Evolutionary conservation across 2,113 vertebrate species (phyloP), one percentile per base, ranked within the genome.

Genomic region (Psilopsiagon aymara): DNA sequence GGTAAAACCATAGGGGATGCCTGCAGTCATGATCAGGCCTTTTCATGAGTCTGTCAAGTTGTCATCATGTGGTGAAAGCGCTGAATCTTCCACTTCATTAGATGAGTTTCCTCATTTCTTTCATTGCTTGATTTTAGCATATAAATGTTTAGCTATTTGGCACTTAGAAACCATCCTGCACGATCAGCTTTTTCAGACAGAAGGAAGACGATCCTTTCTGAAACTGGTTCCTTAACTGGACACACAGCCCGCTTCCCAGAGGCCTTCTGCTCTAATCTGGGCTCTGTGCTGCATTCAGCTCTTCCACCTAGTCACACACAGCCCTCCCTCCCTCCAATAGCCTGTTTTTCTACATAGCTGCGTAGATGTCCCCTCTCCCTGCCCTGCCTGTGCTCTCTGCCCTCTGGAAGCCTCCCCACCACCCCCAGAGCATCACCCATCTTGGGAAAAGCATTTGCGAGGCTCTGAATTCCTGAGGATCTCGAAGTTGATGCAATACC

Each of bases 261-360:
- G 86, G 67, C 82, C 60, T 69, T 73, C 0, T 59, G 60, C 67
- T 77, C 88, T 81, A 3, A 64, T 53, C 80, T 74, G 44, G 27
- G 53, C 35, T 73, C 74, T 3, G 57, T 16, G 21, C 5, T 59
- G 57, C 57, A 15, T 59, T 59, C 57, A 59, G 21, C 83, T 80
- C 91, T 39, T 87, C 89, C 73, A 43, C 89, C 86, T 3, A 9
- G n/a, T 51, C 87, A 17, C 27, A 62, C 2, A n/a, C 2, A 91
- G 80, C 62, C 73, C 71, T 39, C 73, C 0, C 79, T 78, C 94
- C 19, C 63, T 46, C 68, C 24, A 19, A 39, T 2, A 78, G 10
- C 12, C 69, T 88, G 76, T 21, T 94, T 67, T 84, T 55, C 83
- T 68, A 59, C 86, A 92, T 19, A 90, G 86, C 73, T 95, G 86